Evolutionary conservation across 2,797 vertebrate genomes (phyloP).

Genomic region (Anguilla anguilla): DNA sequence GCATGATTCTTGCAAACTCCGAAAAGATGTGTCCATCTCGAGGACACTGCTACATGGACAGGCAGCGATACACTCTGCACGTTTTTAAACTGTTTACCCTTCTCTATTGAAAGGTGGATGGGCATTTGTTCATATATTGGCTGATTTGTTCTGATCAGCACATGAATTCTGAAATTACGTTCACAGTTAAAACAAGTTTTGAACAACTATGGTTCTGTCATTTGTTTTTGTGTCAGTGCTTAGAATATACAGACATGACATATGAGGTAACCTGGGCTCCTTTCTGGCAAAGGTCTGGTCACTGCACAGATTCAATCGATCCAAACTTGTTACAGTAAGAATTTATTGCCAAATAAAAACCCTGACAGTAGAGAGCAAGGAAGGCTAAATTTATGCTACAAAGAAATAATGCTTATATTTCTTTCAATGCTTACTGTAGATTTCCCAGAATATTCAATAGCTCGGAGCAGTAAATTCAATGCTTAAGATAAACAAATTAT

Average conservation of each 20-base stretch:
- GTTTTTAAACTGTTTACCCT: slow-evolving; percentile 19
- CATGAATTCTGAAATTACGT: neutral
- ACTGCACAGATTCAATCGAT: slow-evolving; percentile 16
- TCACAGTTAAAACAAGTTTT: neutral
- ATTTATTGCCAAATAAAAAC: slow-evolving; percentile 63
- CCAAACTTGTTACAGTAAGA: neutral
- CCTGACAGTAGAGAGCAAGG: slow-evolving; percentile 47
- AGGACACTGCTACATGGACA: slow-evolving; percentile 51
- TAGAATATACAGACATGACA: slow-evolving; percentile 17
- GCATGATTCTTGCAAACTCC: neutral
- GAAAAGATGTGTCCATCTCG: slow-evolving; percentile 17
- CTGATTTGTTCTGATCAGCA: neutral
- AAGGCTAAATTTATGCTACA: slow-evolving; percentile 69
- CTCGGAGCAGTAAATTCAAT: neutral
- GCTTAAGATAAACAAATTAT: neutral
- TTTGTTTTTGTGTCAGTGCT: slow-evolving; percentile 17
- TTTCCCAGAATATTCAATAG: slow-evolving; percentile 34
- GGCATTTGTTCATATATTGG: neutral
- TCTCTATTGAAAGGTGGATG: slow-evolving; percentile 10
- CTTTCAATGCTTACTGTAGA: slow-evolving; percentile 40
- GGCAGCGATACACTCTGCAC: slow-evolving; percentile 49
- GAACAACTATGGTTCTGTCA: neutral
- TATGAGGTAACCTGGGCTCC: slow-evolving; percentile 6
- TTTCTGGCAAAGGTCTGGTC: slow-evolving; percentile 40
- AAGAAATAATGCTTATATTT: slow-evolving; percentile 52